These are phyloP conservation scores for Chaenodraco wilsoni DNA, from an alignment of 2,797 vertebrate species.

Conservation along the genomic window DNA sequence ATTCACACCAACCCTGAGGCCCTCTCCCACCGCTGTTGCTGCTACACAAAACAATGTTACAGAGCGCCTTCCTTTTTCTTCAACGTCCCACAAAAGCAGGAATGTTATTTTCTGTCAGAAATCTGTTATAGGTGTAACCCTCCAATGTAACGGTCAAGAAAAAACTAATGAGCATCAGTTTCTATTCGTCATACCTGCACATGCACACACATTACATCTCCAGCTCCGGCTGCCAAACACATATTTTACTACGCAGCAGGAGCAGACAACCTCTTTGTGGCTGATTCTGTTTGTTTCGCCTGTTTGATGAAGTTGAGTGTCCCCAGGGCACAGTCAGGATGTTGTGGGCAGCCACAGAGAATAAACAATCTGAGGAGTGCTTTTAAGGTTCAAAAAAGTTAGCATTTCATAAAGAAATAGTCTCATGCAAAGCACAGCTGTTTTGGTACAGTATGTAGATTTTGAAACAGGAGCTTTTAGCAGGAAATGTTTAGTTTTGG, in stretches of 20 bases:
- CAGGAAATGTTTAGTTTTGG: slow-evolving; percentile 10
- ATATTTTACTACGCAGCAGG: slow-evolving; percentile 48
- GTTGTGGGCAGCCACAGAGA: slow-evolving; percentile 54
- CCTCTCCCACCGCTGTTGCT: slow-evolving; percentile 71
- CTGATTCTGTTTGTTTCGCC: slow-evolving; percentile 70
- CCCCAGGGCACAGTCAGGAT: slow-evolving; percentile 56
- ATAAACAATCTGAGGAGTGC: slow-evolving; percentile 51
- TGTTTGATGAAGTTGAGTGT: slow-evolving; percentile 66
- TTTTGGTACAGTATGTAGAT: slow-evolving; percentile 2
- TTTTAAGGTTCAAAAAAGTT: slow-evolving; percentile 37
- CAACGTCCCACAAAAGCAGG: slow-evolving; percentile 51
- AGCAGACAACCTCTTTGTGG: slow-evolving; percentile 49
- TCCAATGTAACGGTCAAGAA: slow-evolving; percentile 58
- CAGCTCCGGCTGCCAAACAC: slow-evolving; percentile 43
- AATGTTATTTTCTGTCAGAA: slow-evolving; percentile 54
- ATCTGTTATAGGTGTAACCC: slow-evolving; percentile 57
- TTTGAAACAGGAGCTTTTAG: slow-evolving; percentile 1
- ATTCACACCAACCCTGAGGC: slow-evolving; percentile 63
- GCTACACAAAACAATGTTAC: slow-evolving; percentile 53
- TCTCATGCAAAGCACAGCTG: slow-evolving; percentile 19
- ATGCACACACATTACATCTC: slow-evolving; percentile 30
- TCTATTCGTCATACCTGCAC: slow-evolving; percentile 52
- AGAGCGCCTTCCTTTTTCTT: slow-evolving; percentile 41
- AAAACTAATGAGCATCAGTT: slow-evolving; percentile 70
- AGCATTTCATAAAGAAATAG: slow-evolving; percentile 6